phyloP scores from a whole-genome alignment of 1,140 invertebrate genomes.

The Drosophila pseudoobscura region DNA sequence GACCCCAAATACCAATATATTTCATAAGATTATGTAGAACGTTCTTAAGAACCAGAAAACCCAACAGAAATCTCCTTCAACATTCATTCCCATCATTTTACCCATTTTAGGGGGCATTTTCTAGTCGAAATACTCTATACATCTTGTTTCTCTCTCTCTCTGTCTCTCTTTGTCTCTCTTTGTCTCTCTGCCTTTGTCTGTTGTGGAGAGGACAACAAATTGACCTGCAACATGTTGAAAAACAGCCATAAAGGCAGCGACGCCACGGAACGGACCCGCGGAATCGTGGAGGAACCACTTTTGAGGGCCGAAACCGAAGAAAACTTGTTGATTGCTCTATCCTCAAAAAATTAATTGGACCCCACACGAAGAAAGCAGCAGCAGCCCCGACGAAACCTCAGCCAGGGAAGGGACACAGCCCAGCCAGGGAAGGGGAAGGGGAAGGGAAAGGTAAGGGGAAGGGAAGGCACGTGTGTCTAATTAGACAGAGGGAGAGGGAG shows the following conservation, averaged over 20 bases:
- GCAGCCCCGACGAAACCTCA: constrained; percentile 15
- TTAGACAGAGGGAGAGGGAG: constrained; percentile 29
- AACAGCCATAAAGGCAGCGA: constrained; percentile 55
- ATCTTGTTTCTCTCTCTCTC: neutral
- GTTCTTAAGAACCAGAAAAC: too few species aligned
- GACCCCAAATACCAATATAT: too few species aligned
- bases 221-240: constrained; percentile 77
- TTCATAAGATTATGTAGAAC: too few species aligned
- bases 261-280: constrained; percentile 7
- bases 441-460: neutral
- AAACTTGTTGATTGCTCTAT: constrained; percentile 80
- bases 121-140: neutral
- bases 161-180: neutral
- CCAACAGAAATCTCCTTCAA: too few species aligned
- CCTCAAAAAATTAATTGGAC: constrained; percentile 77
- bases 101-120: too few species aligned
- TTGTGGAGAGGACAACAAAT: constrained; percentile 59
- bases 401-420: neutral
- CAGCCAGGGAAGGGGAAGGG: too few species aligned
- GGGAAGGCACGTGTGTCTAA: constrained; percentile 44
- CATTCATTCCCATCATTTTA: too few species aligned
- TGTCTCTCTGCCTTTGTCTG: neutral
- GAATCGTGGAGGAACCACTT: constrained; percentile 21
- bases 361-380: constrained; percentile 63
- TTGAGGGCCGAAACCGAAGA: constrained; percentile 38